A percentile compares a stretch with the other conserved stretches of the same genome.
phyloP scores from a whole-genome alignment of 2,888 invertebrate genomes.

The Zele albiditarsus region DNA sequence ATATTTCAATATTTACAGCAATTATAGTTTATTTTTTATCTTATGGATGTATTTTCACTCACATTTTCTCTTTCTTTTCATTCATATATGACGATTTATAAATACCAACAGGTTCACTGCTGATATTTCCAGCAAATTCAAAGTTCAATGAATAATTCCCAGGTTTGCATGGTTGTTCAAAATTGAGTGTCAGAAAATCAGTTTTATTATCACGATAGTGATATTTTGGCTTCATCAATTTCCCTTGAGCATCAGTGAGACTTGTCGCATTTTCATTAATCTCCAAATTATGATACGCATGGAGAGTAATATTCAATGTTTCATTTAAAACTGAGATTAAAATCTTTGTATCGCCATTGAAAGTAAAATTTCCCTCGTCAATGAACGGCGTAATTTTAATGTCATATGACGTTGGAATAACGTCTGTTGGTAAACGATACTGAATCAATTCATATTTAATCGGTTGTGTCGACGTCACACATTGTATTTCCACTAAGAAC shows the following conservation, averaged over 20 bases:
- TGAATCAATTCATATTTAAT: constrained; percentile 22
- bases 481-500: constrained; percentile 15
- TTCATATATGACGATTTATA: constrained; percentile 79
- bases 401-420: constrained; percentile 75
- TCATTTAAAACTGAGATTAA: constrained; percentile 50
- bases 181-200: constrained; percentile 45
- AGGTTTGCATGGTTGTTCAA: constrained; percentile 38
- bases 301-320: constrained; percentile 71
- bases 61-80: constrained; percentile 68
- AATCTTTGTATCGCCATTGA: constrained; percentile 51
- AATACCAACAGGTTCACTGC: constrained; percentile 79
- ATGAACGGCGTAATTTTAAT: constrained; percentile 74
- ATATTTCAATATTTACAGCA: constrained; percentile 19
- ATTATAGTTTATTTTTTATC: constrained; percentile 1
- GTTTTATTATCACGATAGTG: constrained; percentile 48
- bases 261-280: constrained; percentile 62
- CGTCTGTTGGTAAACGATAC: constrained; percentile 75
- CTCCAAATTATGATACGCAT: constrained; percentile 65
- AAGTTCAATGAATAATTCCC: constrained; percentile 76
- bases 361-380: constrained; percentile 61
- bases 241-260: constrained; percentile 37
- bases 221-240: constrained; percentile 40
- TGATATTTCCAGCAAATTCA: constrained; percentile 76
- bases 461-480: neutral
- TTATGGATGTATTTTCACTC: constrained; percentile 47